phyloP scores from a whole-genome alignment of 2,888 invertebrate species.

The Drosophila subsilvestris region DNA sequence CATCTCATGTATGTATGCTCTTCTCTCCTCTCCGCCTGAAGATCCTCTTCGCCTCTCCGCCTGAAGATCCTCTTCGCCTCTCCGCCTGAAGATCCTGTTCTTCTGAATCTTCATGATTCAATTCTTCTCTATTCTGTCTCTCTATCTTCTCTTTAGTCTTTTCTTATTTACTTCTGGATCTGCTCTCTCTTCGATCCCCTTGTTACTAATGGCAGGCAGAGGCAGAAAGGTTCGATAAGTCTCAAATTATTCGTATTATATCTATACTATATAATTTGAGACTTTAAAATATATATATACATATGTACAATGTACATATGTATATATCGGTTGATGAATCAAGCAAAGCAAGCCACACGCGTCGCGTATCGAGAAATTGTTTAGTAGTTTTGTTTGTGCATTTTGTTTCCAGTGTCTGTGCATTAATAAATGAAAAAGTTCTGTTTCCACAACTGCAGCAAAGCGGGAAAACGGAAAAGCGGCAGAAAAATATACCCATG shows the following conservation, averaged over 20 bases:
- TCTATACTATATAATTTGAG: no score
- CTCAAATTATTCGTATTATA: background rate
- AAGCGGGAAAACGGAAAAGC: background rate
- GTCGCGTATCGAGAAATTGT: background rate
- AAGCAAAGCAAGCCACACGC: background rate
- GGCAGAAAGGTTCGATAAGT: background rate
- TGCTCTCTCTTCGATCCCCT: background rate
- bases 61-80: no score
- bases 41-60: background rate
- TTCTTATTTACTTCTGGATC: background rate
- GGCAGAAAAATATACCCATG: background rate
- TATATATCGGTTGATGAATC: background rate
- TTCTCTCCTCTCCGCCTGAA: background rate
- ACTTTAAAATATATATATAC: background rate
- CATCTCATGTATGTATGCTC: no score
- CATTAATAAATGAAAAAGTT: background rate
- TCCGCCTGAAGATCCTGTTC: no score
- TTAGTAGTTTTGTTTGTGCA: background rate
- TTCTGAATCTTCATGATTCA: no score
- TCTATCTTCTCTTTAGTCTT: background rate
- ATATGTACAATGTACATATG: background rate
- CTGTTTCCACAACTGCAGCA: background rate
- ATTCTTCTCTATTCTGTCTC: background rate
- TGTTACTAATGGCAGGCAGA: background rate
- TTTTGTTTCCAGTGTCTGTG: background rate